Base-by-base conservation (phyloP, 2,888 invertebrate genomes). In the Apeira syringaria region DNA sequence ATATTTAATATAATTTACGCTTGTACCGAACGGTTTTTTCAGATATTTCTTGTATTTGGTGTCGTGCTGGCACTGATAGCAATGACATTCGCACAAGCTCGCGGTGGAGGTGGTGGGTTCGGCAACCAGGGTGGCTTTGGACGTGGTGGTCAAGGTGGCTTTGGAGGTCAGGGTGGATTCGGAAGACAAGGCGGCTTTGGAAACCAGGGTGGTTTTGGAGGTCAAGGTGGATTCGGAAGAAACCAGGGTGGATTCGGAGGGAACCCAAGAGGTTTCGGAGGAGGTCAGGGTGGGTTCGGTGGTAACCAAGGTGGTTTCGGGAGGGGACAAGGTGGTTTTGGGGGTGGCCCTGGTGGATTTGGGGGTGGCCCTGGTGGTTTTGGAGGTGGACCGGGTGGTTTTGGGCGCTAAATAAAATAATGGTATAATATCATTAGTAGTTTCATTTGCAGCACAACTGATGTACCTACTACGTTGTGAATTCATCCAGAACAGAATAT, bases 31-130 rank as follows among this genome's bases (percentile, higher is more conserved):
- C n/a, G n/a, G n/a, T n/a, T n/a, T n/a, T 68, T 54, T 31, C 57
- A 73, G 72, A 50, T 35, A 31, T 25, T 64, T 13, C 47, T 71
- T 15, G 37, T 64, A 20, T 36, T 69, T 6, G 58, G 52, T 22
- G 34, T 68, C 10, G 20, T 62, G 8, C 26, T 64, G 47, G 61
- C 59, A 12, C 24, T 70, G 0, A 35, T 68, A 1, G 59, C 60
- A 25, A 45, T 49, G 31, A 27, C 59, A 8, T 54, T 55, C 17
- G 68, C 58, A 7, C 62, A 67, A 47, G 45, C 50, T 3, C 28
- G 12, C 1, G 18, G 29, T 8, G 15, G 28, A 8, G 47, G 52
- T 1, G 41, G 52, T 13, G 17, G 17, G n/a, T 26, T 47, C 18
- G 43, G 24, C 2, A 9, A 9, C 9, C 24, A 24, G 9, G 47